These are phyloP conservation scores for Stratiomys singularior DNA, from an alignment of 2,888 invertebrate species.

Conservation along the genomic window DNA sequence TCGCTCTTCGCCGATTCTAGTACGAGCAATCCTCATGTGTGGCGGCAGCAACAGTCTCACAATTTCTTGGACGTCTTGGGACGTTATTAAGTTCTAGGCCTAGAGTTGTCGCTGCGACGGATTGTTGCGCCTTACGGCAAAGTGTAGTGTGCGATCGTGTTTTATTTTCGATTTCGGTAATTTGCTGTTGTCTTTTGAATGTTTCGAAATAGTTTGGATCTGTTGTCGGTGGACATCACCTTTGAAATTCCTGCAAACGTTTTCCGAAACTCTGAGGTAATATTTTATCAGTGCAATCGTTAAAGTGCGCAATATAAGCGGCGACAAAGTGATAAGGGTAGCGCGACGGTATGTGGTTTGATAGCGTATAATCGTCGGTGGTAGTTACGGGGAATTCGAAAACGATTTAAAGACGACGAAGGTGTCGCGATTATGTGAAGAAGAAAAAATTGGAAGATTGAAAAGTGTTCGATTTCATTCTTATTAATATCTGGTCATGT, in stretches of 20 bases:
- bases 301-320: conserved; percentile 38
- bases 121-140: neutral
- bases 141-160: neutral
- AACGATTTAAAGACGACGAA: neutral
- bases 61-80: conserved; percentile 37
- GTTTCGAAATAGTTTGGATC: neutral
- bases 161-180: neutral
- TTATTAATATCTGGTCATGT: neutral
- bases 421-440: neutral
- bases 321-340: conserved; percentile 16
- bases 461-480: no score
- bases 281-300: neutral
- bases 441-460: neutral
- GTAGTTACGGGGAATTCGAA: neutral
- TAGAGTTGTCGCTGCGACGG: conserved; percentile 13
- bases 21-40: neutral
- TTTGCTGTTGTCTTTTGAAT: neutral
- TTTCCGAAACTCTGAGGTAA: neutral
- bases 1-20: conserved; percentile 1
- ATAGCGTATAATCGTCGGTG: neutral
- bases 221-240: neutral
- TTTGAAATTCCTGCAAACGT: neutral
- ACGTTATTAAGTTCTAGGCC: conserved; percentile 21
- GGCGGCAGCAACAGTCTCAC: conserved; percentile 4
- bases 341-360: neutral